phyloP scores from a whole-genome alignment of 1,140 invertebrate species.

The Drosophila ohnishii region DNA sequence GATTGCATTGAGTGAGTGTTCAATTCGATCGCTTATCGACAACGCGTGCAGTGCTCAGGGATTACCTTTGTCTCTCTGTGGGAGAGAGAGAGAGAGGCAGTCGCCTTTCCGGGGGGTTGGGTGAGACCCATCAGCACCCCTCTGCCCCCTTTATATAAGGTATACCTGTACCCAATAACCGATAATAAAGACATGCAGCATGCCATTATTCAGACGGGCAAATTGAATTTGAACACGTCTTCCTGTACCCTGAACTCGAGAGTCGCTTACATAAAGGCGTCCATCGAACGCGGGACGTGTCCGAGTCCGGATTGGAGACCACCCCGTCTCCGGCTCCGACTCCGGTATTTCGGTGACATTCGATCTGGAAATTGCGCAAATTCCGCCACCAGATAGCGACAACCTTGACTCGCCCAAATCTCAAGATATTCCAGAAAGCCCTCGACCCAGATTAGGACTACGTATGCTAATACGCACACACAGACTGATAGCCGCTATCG shows the following conservation, averaged over 20 bases:
- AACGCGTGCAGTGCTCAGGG: conserved; percentile 49
- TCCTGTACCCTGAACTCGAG: conserved; percentile 57
- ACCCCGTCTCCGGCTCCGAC: background rate
- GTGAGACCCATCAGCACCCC: background rate
- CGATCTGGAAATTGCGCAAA: conserved; percentile 42
- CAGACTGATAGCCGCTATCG: conserved; percentile 37
- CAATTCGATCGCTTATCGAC: conserved; percentile 51
- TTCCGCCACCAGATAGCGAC: conserved; percentile 18
- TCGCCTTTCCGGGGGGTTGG: background rate
- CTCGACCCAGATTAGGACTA: conserved; percentile 22
- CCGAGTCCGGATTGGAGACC: conserved; percentile 10
- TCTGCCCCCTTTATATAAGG: background rate
- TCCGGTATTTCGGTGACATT: background rate
- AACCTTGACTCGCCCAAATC: conserved; percentile 13
- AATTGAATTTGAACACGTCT: conserved; percentile 75
- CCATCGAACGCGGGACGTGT: conserved; percentile 41
- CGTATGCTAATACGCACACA: conserved; percentile 36
- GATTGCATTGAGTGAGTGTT: conserved; percentile 63
- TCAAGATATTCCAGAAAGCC: conserved; percentile 3
- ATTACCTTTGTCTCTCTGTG: conserved; percentile 34
- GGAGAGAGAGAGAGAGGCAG: too few relatives aligned
- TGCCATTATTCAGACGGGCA: conserved; percentile 32
- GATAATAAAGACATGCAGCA: conserved; percentile 49
- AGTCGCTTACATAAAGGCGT: conserved; percentile 53
- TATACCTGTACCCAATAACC: conserved; percentile 21